phyloP scores from a whole-genome alignment of 2,888 invertebrate species.

The Xanthorhoe spadicearia region DNA sequence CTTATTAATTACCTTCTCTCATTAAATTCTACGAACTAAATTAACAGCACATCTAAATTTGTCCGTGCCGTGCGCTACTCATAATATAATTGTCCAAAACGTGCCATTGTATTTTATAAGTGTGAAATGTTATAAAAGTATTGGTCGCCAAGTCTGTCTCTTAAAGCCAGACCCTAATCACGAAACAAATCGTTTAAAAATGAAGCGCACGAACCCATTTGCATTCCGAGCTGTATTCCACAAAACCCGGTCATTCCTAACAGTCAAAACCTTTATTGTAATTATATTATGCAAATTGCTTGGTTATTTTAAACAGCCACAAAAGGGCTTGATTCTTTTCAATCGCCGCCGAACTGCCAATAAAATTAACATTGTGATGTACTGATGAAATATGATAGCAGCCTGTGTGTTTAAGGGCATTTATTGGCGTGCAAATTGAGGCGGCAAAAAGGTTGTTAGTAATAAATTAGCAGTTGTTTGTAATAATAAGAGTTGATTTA shows the following conservation, averaged over 20 bases:
- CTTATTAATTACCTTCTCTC: too few species aligned
- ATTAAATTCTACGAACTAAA: too few species aligned
- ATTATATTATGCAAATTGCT: constrained; percentile 44
- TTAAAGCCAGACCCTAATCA: neutral
- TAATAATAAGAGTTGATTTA: too few species aligned
- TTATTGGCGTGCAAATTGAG: neutral
- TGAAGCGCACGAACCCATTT: constrained; percentile 33
- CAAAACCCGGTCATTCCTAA: constrained; percentile 36
- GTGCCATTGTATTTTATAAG: too few species aligned
- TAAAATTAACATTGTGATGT: constrained; percentile 11
- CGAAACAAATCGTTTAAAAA: constrained; percentile 32
- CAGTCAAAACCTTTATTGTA: constrained; percentile 39
- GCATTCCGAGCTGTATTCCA: constrained; percentile 32
- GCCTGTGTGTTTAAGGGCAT: constrained; percentile 4
- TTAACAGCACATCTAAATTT: too few species aligned
- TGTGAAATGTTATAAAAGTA: neutral
- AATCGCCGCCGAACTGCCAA: constrained; percentile 13
- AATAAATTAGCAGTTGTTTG: too few species aligned
- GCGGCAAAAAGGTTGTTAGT: too few species aligned
- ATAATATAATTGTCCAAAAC: too few species aligned
- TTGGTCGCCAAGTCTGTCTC: neutral
- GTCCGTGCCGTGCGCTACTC: too few species aligned
- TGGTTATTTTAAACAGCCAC: constrained; percentile 25
- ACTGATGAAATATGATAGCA: neutral
- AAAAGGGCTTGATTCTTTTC: constrained; percentile 20